Evolutionary conservation across 1,140 invertebrate species (phyloP).

Genomic region (Ips typographus): DNA sequence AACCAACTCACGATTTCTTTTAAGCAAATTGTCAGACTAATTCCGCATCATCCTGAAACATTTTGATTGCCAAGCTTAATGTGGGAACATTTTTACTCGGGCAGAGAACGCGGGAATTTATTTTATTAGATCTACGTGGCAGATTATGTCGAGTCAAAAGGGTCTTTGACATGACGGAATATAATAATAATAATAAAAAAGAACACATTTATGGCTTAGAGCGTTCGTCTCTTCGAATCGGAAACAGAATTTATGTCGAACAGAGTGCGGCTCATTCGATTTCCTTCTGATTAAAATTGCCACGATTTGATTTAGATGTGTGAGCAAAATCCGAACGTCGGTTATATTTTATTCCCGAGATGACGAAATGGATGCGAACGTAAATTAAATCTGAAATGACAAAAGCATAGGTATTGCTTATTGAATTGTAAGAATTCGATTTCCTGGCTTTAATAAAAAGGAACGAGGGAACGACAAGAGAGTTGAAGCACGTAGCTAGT

Average conservation of each 20-base stretch:
- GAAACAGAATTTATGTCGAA: background rate
- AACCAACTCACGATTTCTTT: background rate
- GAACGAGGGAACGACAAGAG: slow-evolving; percentile 3
- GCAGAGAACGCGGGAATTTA: slow-evolving; percentile 13
- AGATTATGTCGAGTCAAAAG: background rate
- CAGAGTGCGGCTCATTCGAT: no score
- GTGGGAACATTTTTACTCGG: slow-evolving; percentile 24
- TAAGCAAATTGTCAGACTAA: slow-evolving; percentile 6
- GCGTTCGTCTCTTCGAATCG: background rate
- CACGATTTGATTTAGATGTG: background rate
- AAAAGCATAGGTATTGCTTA: slow-evolving; percentile 29
- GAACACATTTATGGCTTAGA: background rate
- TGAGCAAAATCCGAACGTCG: background rate
- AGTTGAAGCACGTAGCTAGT: background rate
- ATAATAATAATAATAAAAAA: slow-evolving; percentile 4
- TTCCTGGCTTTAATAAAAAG: slow-evolving; percentile 22
- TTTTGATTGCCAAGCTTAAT: slow-evolving; percentile 19
- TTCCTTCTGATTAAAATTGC: no score
- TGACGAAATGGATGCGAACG: slow-evolving; percentile 8
- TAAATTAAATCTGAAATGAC: slow-evolving; percentile 25
- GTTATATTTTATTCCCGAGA: background rate
- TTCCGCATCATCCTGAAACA: slow-evolving; percentile 1
- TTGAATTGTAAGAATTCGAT: slow-evolving; percentile 29
- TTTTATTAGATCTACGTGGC: slow-evolving; percentile 26
- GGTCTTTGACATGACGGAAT: slow-evolving; percentile 11